phyloP scores from a whole-genome alignment of 2,888 invertebrate species.

The Mechanitis messenoides region DNA sequence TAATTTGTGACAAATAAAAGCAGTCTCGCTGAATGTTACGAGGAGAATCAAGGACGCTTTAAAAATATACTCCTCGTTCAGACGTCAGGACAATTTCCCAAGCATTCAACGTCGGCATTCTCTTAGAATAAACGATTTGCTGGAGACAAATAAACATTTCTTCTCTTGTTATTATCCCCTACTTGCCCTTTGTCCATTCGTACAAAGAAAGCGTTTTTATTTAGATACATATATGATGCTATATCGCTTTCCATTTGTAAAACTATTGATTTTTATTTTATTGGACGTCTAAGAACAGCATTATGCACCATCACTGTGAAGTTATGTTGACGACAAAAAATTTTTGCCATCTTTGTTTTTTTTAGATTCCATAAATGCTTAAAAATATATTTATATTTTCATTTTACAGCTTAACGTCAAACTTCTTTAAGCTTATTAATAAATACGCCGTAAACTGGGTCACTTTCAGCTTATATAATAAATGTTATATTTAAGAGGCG shows the following conservation, averaged over 20 bases:
- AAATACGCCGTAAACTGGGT: conserved; percentile 13
- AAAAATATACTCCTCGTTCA: conserved; percentile 39
- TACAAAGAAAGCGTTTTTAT: conserved; percentile 11
- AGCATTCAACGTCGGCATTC: conserved; percentile 43
- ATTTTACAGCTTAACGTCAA: conserved; percentile 34
- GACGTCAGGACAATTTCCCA: conserved; percentile 43
- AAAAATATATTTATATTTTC: background rate
- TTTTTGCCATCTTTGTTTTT: no score
- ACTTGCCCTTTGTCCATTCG: conserved; percentile 27
- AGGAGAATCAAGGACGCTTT: conserved; percentile 42
- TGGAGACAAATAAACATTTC: conserved; percentile 40
- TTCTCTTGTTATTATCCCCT: conserved; percentile 34
- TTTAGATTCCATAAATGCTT: no score
- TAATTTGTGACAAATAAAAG: conserved; percentile 41
- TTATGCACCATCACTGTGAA: background rate
- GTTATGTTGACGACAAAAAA: no score
- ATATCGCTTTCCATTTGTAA: background rate
- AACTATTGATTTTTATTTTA: background rate
- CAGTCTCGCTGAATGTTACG: conserved; percentile 39
- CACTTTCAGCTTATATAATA: conserved; percentile 16
- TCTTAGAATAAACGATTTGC: conserved; percentile 43
- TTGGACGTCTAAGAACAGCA: background rate
- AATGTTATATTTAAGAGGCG: conserved; percentile 42
- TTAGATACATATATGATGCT: background rate
- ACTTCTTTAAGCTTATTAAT: conserved; percentile 24